Evolutionary conservation across 2,797 vertebrate species (phyloP).

Genomic region (Fratercula arctica): DNA sequence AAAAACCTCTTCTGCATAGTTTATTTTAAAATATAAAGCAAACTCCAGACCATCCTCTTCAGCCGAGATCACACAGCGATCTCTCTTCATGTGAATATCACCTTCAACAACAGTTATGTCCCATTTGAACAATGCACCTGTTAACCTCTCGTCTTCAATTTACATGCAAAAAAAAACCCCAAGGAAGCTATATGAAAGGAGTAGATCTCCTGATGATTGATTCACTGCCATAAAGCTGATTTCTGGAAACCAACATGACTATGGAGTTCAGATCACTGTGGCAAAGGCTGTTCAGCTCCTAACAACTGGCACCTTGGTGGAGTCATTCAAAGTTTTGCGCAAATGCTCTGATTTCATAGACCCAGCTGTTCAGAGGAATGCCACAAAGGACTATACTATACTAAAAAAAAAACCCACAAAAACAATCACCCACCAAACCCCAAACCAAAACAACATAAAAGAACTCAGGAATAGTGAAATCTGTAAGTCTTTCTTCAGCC

Average conservation of each 20-base stretch:
- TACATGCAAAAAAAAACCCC: background rate
- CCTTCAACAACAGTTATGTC: background rate
- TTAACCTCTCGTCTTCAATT: background rate
- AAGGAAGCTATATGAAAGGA: background rate
- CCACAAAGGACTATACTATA: background rate
- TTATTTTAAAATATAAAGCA: background rate
- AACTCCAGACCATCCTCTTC: background rate
- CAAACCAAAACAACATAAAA: background rate
- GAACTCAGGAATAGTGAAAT: background rate
- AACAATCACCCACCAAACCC: background rate
- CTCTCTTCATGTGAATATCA: background rate
- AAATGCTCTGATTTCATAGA: background rate
- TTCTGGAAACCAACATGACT: background rate
- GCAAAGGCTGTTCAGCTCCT: background rate
- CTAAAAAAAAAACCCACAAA: no score
- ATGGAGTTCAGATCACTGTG: background rate
- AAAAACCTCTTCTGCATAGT: background rate
- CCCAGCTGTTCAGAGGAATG: background rate
- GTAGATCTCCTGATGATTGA: background rate
- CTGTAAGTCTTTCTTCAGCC: background rate
- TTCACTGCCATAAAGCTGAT: background rate
- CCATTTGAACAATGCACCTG: background rate
- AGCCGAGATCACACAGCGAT: background rate
- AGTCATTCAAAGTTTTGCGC: background rate
- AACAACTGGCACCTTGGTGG: background rate